Conservation (phyloP, 2,113 vertebrate genomes). For the Grantiella picta region DNA sequence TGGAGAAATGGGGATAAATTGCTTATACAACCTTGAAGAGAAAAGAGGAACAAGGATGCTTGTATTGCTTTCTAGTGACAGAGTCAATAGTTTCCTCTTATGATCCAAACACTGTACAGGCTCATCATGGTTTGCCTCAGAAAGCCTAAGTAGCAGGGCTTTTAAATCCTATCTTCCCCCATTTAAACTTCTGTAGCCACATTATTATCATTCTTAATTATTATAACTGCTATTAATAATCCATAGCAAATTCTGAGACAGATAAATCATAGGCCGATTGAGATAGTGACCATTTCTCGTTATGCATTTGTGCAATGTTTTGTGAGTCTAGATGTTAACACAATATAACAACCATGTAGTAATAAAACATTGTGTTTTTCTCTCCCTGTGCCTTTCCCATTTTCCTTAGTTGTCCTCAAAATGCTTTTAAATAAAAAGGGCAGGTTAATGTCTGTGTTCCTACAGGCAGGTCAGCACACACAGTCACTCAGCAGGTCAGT, state of each 20-base stretch:
- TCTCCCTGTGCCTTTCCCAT: neutral
- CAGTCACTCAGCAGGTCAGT: neutral
- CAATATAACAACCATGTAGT: rapidly evolving
- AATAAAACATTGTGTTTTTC: neutral
- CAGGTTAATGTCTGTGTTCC: neutral
- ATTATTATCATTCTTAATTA: neutral
- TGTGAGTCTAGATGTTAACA: neutral
- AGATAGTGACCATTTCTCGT: neutral
- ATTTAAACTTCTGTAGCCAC: neutral
- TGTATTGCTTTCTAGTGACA: neutral
- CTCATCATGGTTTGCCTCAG: neutral
- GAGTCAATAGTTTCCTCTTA: neutral
- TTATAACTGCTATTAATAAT: neutral
- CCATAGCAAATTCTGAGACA: neutral
- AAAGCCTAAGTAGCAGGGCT: neutral
- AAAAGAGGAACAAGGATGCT: neutral
- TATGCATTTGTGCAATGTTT: neutral
- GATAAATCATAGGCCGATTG: neutral
- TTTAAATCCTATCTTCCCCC: neutral
- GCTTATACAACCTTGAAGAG: neutral
- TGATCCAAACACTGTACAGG: neutral
- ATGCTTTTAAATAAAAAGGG: neutral
- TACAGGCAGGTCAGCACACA: neutral
- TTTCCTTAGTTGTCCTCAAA: neutral
- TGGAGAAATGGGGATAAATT: neutral